phyloP scores from a whole-genome alignment of 37 sponge, comb jelly and placozoan species.

The Halisarca cf. caerulea region DNA sequence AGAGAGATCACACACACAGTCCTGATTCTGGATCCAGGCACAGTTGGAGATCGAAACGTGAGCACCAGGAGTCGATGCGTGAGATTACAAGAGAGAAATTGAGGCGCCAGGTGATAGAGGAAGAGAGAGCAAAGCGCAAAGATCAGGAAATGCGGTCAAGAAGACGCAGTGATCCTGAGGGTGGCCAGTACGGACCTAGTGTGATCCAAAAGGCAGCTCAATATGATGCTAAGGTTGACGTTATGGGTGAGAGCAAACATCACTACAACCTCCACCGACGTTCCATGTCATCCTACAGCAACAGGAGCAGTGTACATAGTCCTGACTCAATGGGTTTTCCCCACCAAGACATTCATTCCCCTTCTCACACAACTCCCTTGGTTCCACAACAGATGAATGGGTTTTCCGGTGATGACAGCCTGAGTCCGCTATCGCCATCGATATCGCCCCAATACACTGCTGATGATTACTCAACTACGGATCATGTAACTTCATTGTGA shows the following conservation, averaged over 20 bases:
- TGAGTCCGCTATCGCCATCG: not conserved
- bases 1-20: not conserved
- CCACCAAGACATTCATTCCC: not conserved
- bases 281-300: too few relatives aligned
- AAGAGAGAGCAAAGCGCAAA: not conserved
- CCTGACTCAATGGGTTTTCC: too few relatives aligned
- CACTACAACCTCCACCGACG: too few relatives aligned
- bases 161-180: too few relatives aligned
- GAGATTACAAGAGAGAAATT: not conserved
- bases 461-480: conserved; percentile 10
- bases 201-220: not conserved
- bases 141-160: not conserved
- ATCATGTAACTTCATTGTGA: conserved; percentile 7
- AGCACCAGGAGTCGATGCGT: not conserved
- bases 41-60: not conserved
- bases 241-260: not conserved
- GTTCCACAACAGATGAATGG: not conserved
- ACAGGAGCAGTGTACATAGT: too few relatives aligned
- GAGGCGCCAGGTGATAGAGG: not conserved
- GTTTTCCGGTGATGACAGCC: not conserved
- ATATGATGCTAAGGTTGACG: conserved; percentile 2
- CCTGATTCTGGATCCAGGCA: too few relatives aligned
- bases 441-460: too few relatives aligned
- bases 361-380: not conserved
- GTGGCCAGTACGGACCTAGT: not conserved